Evolutionary conservation across 2,113 vertebrate genomes (phyloP), one percentile per base, ranked within the genome.

Genomic region (Seriola rivoliana): DNA sequence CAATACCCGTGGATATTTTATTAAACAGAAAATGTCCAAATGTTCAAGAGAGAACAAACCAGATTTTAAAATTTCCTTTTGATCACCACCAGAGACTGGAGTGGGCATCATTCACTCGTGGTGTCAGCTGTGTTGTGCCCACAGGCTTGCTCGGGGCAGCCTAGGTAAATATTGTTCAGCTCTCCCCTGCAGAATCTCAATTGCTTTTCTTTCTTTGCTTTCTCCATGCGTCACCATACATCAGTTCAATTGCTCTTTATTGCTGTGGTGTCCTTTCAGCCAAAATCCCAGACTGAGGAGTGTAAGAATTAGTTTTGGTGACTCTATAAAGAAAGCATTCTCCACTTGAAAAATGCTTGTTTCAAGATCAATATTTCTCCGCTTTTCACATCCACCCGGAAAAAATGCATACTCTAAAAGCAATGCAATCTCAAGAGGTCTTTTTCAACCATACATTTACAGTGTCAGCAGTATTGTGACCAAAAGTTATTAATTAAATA

Each of bases 101-200:
- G 80, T 2, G 3, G 75, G 54, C 58, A 78, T 78, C 59, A 75
- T 81, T 81, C 71, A 65, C 76, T 80, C 4, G 25, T 64, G 73
- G 54, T 71, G 62, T 88, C 50, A 79, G 78, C 68, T 60, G 46
- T 78, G 62, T 48, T 78, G 73, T 74, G 81, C 82, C 86, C 75
- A 78, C 62, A 60, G 82, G 75, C 88, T 84, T 1, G 64, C 87
- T 88, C 71, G 7, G 69, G 82, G 85, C 91, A 65, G 67, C 58
- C 38, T 38, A 17, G 67, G 78, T 87, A 84, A 91, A 85, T 42
- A 83, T 78, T 48, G 64, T 66, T 81, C 5, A 42, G 82, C 64
- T 76, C 64, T 85, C 75, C 23, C 29, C 58, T 59, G 74, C 80
- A 89, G 84, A 88, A 85, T 88, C 71, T 82, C 79, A 88, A 89